Evolutionary conservation across 2,888 invertebrate species (phyloP).

Genomic region (Metacarcinus magister): DNA sequence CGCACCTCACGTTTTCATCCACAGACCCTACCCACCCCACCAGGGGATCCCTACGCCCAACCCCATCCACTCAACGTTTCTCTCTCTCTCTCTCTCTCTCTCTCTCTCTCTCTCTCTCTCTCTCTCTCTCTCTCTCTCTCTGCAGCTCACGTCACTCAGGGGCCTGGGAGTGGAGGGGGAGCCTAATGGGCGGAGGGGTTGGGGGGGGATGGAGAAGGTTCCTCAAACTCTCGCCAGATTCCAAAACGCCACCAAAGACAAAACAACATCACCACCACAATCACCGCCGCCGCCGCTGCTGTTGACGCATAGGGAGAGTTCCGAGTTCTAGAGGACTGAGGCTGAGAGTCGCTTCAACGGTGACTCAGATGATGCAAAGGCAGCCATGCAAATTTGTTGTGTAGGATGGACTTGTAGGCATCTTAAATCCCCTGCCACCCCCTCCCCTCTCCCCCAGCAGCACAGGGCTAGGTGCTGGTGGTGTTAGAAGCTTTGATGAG

Average conservation of each 20-base stretch:
- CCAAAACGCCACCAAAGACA: neutral
- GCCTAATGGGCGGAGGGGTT: neutral
- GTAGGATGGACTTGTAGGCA: neutral
- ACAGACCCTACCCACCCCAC: neutral
- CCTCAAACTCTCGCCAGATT: slow-evolving; percentile 31
- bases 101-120: slow-evolving; percentile 37
- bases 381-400: neutral
- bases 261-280: neutral
- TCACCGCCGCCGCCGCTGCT: neutral
- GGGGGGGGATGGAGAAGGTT: neutral
- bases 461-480: neutral
- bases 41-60: neutral
- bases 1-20: slow-evolving; percentile 56
- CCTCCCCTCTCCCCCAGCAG: no score
- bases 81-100: slow-evolving; percentile 48
- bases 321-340: neutral
- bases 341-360: neutral
- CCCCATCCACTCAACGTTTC: slow-evolving; percentile 34
- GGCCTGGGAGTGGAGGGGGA: neutral
- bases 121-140: slow-evolving; percentile 50
- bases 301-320: neutral
- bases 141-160: slow-evolving; percentile 38
- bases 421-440: neutral
- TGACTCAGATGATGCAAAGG: neutral
- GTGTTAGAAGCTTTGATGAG: neutral